Conservation (phyloP, 2,888 invertebrate genomes). For the Deroplatys truncata region DNA sequence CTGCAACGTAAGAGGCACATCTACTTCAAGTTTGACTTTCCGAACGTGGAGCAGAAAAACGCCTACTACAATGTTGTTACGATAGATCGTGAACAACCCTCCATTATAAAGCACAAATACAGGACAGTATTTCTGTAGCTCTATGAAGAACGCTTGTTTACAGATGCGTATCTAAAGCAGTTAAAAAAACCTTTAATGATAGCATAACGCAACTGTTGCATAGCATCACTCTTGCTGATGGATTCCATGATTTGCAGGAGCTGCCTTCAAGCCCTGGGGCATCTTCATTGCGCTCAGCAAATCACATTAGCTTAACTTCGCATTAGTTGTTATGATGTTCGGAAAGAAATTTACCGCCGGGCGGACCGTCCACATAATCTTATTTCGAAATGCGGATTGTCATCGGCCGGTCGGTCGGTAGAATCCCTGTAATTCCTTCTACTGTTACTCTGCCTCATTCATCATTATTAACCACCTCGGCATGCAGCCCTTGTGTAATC, state of each 20-base stretch:
- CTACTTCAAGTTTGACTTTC: too few species aligned
- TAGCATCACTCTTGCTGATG: not conserved
- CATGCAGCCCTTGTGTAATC: not conserved
- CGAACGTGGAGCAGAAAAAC: too few species aligned
- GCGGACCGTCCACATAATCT: not conserved
- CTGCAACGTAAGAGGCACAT: too few species aligned
- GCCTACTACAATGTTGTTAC: too few species aligned
- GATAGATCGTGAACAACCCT: too few species aligned
- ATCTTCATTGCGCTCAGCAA: not conserved
- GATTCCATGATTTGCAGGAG: not conserved
- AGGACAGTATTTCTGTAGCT: too few species aligned
- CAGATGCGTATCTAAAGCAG: too few species aligned
- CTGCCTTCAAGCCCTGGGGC: not conserved
- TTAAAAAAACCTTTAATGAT: too few species aligned
- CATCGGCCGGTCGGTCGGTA: not conserved
- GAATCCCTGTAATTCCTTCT: not conserved
- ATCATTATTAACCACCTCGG: not conserved
- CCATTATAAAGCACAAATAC: too few species aligned
- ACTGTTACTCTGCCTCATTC: not conserved
- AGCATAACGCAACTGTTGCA: too few species aligned
- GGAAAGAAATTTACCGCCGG: not conserved
- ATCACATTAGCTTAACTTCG: not conserved
- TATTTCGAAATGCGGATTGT: not conserved
- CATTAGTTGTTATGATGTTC: not conserved
- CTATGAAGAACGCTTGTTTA: too few species aligned